A percentile compares a stretch with the other conserved stretches of the same genome.
Evolutionary conservation across 2,797 vertebrate genomes (phyloP).

Genomic region (Alcedo atthis): DNA sequence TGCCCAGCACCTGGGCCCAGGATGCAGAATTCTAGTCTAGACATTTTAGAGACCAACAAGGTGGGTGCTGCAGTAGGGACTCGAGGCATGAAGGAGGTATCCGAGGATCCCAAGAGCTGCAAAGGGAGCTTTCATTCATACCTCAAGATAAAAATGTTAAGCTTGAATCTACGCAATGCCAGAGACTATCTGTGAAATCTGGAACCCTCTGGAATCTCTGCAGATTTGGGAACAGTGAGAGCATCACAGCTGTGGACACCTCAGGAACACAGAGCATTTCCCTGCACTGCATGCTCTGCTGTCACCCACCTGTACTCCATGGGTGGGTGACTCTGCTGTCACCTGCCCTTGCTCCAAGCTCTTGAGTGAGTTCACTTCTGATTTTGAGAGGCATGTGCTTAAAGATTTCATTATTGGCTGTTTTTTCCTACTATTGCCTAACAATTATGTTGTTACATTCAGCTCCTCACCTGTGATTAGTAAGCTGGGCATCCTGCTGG

Average conservation of each 20-base stretch:
- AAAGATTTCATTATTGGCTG: neutral
- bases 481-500: neutral
- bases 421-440: neutral
- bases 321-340: neutral
- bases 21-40: neutral
- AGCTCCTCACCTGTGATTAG: neutral
- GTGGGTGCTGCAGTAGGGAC: neutral
- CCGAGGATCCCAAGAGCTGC: neutral
- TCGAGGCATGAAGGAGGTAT: fast-evolving
- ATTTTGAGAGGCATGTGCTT: neutral
- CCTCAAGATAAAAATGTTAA: neutral
- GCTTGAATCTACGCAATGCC: neutral
- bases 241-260: neutral
- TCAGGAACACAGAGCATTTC: neutral
- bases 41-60: neutral
- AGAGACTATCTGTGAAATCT: neutral
- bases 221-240: neutral
- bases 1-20: neutral
- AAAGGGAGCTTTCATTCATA: neutral
- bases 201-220: neutral
- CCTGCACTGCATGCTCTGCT: neutral
- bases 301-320: neutral
- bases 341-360: neutral
- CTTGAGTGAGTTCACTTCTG: neutral
- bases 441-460: neutral